Percentiles rank a stretch among this genome's conserved stretches.
phyloP scores from a whole-genome alignment of 2,888 invertebrate genomes.

The Tholera decimalis region DNA sequence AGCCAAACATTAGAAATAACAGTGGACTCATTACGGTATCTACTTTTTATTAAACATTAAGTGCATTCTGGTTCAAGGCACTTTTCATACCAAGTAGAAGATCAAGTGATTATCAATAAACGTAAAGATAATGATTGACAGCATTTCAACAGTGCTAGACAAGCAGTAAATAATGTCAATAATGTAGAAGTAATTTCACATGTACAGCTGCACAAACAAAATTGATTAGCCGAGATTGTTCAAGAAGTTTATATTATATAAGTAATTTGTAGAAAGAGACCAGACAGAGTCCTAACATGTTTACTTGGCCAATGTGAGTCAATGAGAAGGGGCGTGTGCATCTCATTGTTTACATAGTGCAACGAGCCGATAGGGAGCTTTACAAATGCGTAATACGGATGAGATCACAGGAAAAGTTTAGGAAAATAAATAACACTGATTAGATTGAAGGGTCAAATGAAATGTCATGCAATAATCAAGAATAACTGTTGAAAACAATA shows the following conservation, averaged over 20 bases:
- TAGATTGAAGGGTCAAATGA: conserved; percentile 75
- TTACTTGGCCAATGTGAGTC: conserved; percentile 57
- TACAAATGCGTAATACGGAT: conserved; percentile 77
- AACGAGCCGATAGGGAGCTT: conserved; percentile 50
- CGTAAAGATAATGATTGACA: conserved; percentile 7
- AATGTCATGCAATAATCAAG: conserved; percentile 77
- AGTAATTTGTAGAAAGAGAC: conserved; percentile 28
- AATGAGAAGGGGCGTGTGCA: conserved; percentile 70
- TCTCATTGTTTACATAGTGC: conserved; percentile 66
- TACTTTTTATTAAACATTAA: conserved; percentile 9
- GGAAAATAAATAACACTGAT: conserved; percentile 83
- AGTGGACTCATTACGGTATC: neutral
- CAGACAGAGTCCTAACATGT: conserved; percentile 22
- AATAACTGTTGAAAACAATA: conserved; percentile 79
- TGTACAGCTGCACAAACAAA: conserved; percentile 4
- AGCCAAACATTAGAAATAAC: conserved; percentile 14
- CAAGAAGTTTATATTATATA: conserved; percentile 16
- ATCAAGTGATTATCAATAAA: conserved; percentile 15
- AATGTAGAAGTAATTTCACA: conserved; percentile 7
- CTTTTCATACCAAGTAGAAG: conserved; percentile 16
- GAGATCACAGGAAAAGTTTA: conserved; percentile 87
- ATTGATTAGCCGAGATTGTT: conserved; percentile 2
- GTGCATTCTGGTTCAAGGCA: conserved; percentile 21
- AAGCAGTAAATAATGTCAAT: neutral
- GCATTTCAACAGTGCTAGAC: neutral